Evolutionary conservation across 2,888 invertebrate species (phyloP).

Genomic region (Catocala nupta): DNA sequence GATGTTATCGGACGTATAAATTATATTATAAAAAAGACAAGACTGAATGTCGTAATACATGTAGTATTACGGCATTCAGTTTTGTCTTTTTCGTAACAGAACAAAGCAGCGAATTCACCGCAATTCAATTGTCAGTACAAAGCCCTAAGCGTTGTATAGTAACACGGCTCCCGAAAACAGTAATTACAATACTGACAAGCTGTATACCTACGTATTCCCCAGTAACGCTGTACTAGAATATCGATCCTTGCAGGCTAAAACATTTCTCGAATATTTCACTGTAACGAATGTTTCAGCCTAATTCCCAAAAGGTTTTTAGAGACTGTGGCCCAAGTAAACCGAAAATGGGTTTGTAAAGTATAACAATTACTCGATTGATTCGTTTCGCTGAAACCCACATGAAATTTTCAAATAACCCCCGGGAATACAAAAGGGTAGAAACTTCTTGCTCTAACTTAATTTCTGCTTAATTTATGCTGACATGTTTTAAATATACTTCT

Average conservation of each 20-base stretch:
- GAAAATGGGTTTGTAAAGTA: conserved; percentile 22
- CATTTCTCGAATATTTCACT: no score
- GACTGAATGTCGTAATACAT: no score
- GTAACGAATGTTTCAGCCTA: not conserved
- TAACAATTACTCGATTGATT: conserved; percentile 29
- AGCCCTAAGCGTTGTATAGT: not conserved
- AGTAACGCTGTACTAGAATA: not conserved
- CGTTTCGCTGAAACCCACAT: conserved; percentile 22
- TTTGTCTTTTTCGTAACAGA: not conserved
- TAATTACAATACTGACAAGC: not conserved
- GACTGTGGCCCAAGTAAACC: conserved; percentile 21
- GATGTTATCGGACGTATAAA: no score
- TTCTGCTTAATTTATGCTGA: not conserved
- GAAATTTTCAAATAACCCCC: conserved; percentile 23
- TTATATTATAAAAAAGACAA: no score
- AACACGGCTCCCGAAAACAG: not conserved
- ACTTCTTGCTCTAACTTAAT: conserved; percentile 7
- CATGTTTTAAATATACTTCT: not conserved
- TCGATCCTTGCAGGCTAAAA: not conserved
- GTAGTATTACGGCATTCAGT: no score
- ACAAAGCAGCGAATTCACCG: not conserved
- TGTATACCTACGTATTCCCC: not conserved
- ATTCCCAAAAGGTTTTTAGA: conserved; percentile 24
- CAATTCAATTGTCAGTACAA: not conserved
- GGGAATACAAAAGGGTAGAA: conserved; percentile 9